Conservation (phyloP, 2,113 vertebrate genomes). For the Cyprinodon variegatus region DNA sequence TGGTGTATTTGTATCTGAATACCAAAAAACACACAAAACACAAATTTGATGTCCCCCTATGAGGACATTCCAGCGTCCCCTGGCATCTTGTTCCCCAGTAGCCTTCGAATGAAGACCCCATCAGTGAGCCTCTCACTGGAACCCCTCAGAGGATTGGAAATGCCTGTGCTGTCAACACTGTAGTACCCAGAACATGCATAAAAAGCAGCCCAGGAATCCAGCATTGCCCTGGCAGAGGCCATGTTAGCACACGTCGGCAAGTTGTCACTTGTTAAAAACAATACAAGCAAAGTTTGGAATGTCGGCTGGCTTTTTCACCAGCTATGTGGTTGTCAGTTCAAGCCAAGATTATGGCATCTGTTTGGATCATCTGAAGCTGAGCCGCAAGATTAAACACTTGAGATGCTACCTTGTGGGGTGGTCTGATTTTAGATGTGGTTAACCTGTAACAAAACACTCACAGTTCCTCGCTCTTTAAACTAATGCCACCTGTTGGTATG, state of each 20-base stretch:
- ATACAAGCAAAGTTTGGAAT: constrained; percentile 67
- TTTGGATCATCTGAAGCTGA: constrained; percentile 55
- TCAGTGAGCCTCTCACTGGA: constrained; percentile 42
- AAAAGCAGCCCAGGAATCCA: constrained; percentile 60
- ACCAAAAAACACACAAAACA: constrained; percentile 34
- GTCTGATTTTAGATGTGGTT: constrained; percentile 70
- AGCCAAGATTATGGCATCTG: constrained; percentile 54
- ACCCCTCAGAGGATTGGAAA: constrained; percentile 43
- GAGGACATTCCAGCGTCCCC: constrained; percentile 9
- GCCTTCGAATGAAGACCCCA: constrained; percentile 47
- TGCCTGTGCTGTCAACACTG: constrained; percentile 61
- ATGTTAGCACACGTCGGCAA: constrained; percentile 50
- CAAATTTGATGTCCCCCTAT: constrained; percentile 11
- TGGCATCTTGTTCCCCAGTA: constrained; percentile 18
- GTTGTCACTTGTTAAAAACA: constrained; percentile 75
- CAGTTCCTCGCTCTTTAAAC: constrained; percentile 61
- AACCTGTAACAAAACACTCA: constrained; percentile 66
- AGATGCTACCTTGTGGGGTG: constrained; percentile 68
- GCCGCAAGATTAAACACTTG: constrained; percentile 63
- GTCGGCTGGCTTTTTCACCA: constrained; percentile 37
- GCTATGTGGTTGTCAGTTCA: constrained; percentile 56
- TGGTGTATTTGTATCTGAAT: neutral
- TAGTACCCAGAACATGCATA: constrained; percentile 59
- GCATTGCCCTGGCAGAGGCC: constrained; percentile 58
- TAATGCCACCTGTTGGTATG: constrained; percentile 67